These are phyloP conservation scores for Asarcornis scutulata DNA, from an alignment of 2,113 vertebrate species.

Conservation along the genomic window DNA sequence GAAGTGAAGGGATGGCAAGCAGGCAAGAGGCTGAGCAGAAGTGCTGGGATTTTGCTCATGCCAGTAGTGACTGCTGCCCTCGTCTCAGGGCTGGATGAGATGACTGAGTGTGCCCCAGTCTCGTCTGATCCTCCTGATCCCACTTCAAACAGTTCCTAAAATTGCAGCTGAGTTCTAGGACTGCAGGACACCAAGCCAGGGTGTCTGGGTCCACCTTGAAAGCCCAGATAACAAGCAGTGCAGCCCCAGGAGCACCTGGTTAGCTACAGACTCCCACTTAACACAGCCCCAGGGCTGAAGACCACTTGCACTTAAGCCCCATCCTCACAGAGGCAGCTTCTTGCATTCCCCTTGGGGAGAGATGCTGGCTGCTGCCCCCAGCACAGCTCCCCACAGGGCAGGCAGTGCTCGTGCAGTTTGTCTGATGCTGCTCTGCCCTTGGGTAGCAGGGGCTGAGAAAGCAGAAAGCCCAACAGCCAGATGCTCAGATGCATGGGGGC, in stretches of 20 bases:
- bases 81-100: neutral
- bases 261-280: neutral
- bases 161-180: neutral
- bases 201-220: neutral
- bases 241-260: neutral
- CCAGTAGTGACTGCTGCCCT: neutral
- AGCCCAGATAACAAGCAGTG: neutral
- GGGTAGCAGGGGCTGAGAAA: neutral
- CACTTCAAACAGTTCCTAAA: neutral
- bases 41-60: neutral
- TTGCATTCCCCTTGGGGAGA: neutral
- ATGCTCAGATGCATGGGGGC: rapidly evolving
- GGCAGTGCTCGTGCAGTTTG: neutral
- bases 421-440: neutral
- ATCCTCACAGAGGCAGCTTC: neutral
- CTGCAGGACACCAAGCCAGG: neutral
- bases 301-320: neutral
- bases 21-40: neutral
- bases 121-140: neutral
- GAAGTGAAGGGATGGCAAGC: neutral
- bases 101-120: no score
- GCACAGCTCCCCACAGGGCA: neutral
- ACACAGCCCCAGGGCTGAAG: neutral
- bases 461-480: neutral
- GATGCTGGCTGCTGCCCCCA: neutral